Conservation (phyloP, 2,113 vertebrate genomes). For the Pycnonotus jocosus region DNA sequence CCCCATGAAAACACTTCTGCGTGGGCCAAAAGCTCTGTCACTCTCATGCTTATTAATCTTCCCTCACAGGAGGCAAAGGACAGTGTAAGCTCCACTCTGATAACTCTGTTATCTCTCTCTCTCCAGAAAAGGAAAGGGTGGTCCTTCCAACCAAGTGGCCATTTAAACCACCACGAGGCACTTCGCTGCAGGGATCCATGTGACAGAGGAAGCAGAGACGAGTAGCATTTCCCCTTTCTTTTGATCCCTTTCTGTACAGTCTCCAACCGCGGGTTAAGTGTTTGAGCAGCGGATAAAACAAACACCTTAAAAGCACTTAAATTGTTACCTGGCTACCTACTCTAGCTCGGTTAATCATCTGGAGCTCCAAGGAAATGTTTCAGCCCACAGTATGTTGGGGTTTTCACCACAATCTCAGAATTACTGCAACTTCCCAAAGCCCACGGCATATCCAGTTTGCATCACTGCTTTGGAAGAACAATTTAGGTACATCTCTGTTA, state of each 20-base stretch:
- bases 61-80: constrained; percentile 5
- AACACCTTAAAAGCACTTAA: constrained; percentile 13
- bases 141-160: not conserved
- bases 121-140: constrained; percentile 50
- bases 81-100: not conserved
- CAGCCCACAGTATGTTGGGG: not conserved
- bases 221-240: not conserved
- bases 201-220: not conserved
- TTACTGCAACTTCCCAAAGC: not conserved
- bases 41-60: constrained; percentile 32
- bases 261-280: not conserved
- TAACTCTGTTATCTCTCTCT: constrained; percentile 47
- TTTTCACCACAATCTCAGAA: not conserved
- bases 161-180: not conserved
- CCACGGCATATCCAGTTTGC: not conserved
- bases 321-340: not conserved
- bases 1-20: not conserved
- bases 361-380: not conserved
- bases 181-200: not conserved
- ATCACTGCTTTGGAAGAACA: not conserved
- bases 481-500: not conserved
- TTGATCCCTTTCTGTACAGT: not conserved
- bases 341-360: not conserved
- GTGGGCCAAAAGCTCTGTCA: not conserved
- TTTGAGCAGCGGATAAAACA: not conserved